Evolutionary conservation across 2,888 invertebrate species (phyloP).

Genomic region (Athalia circularis): DNA sequence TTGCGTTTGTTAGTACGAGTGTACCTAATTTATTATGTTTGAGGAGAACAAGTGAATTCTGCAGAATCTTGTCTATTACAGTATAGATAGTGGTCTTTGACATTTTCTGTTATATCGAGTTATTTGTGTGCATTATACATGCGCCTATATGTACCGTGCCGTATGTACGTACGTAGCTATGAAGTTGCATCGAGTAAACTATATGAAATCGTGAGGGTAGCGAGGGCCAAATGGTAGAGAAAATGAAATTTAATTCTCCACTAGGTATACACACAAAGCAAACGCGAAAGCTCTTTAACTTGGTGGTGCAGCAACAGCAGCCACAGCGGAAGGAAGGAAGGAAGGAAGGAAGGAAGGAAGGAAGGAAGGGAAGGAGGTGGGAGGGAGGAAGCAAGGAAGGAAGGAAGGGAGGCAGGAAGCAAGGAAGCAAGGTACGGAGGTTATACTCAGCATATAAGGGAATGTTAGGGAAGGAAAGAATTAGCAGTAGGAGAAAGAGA

Average conservation of each 20-base stretch:
- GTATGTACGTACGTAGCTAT: too few species aligned
- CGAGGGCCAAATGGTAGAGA: conserved; percentile 13
- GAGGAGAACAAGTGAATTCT: too few species aligned
- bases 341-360: background rate
- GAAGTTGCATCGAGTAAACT: too few species aligned
- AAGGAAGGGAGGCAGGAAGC: background rate
- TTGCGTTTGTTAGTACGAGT: too few species aligned
- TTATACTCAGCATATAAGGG: background rate
- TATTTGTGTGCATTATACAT: too few species aligned
- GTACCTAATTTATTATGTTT: too few species aligned
- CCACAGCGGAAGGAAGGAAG: background rate
- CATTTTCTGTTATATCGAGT: too few species aligned
- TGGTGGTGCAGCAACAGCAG: background rate
- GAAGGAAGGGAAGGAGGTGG: conserved; percentile 2
- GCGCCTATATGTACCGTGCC: too few species aligned
- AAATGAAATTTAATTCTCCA: conserved; percentile 41
- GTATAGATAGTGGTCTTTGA: too few species aligned
- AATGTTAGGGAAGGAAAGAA: background rate
- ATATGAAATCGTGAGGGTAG: too few species aligned
- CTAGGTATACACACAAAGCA: conserved; percentile 23
- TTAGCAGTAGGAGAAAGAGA: background rate
- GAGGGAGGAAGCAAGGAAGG: background rate
- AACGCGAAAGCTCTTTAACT: conserved; percentile 43
- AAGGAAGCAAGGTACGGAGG: background rate
- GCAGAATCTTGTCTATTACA: too few species aligned